Base-by-base conservation (phyloP, 1,140 invertebrate species). In the Saccostrea glomerata region DNA sequence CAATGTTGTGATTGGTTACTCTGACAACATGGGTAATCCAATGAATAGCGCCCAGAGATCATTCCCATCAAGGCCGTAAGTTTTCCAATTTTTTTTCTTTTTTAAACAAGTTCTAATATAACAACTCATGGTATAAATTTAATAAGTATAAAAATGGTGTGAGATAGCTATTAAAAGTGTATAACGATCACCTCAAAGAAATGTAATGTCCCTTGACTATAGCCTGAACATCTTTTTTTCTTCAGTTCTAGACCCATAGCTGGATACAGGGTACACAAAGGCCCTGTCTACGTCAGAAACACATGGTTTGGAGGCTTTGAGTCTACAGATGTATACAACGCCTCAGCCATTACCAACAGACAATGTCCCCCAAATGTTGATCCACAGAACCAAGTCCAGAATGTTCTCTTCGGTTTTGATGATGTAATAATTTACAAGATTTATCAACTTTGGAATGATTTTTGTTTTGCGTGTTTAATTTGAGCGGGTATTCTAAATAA, bases 1-100 rank as follows among this genome's bases (percentile, higher is more conserved):
- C 55, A 84, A 56, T 54, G 82, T 84, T 9, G 82, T 84, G 82
- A 23, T 84, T 47, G 82, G 82, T 20, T 54, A 84, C 17, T 84
- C 82, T 23, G 47, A 54, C 40, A 84, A 84, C 23, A 23, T 54
- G 40, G 82, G 82, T 20, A 84, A 54, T 11, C 82, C 82, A 20
- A 47, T 12, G 36, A 20, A 12, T n/a, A 84, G 12, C 23, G 7
- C 23, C 17, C 12, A 13, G 4, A 82, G 73, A 25, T 82, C 73
- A 30, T 30, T 30, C 25, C 73, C 73, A 23, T 36, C 73, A 30
- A 82, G 23, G 13, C 73, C 40, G 73, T 82, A 47, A 82, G 73
- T 82, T 6, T 47, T 47, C 47, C 5, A 47, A 47, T 47, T 47
- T 47, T 47, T 47, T 47, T 47, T 47, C 9, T 6, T 47, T 47